Evolutionary conservation across 1,140 invertebrate species (phyloP).

Genomic region (Pararge aegeria): DNA sequence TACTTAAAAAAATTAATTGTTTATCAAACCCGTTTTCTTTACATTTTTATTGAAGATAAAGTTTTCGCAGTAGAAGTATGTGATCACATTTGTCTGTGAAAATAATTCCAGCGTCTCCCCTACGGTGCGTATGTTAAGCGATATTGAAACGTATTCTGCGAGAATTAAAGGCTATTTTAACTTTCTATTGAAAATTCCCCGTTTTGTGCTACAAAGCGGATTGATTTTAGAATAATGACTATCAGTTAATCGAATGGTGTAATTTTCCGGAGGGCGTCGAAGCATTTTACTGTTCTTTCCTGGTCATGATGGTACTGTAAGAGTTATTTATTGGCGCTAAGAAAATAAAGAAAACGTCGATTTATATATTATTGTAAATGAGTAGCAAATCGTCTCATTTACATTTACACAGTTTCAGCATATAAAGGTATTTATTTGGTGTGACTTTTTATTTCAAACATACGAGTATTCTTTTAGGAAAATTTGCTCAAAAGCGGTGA

Average conservation of each 20-base stretch:
- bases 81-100: constrained; percentile 35
- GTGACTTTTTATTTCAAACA: no score
- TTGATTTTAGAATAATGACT: constrained; percentile 49
- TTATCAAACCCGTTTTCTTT: no score
- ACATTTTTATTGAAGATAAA: constrained; percentile 8
- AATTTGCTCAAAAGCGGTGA: no score
- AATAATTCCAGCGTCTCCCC: constrained; percentile 34
- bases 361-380: not conserved
- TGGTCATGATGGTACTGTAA: constrained; percentile 20
- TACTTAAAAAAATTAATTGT: no score
- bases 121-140: constrained; percentile 6
- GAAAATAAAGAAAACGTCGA: no score
- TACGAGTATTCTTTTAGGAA: no score
- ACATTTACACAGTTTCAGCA: no score
- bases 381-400: no score
- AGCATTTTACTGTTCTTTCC: constrained; percentile 35
- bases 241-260: constrained; percentile 44
- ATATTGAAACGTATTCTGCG: constrained; percentile 16
- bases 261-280: constrained; percentile 41
- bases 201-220: constrained; percentile 35
- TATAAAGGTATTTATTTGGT: no score
- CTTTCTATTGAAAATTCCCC: constrained; percentile 15
- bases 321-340: constrained; percentile 26
- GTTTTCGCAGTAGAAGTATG: constrained; percentile 30
- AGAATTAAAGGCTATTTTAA: constrained; percentile 30